These are phyloP conservation scores for Axea sp. DNA, from an alignment of 2,888 invertebrate species.

Conservation along the genomic window DNA sequence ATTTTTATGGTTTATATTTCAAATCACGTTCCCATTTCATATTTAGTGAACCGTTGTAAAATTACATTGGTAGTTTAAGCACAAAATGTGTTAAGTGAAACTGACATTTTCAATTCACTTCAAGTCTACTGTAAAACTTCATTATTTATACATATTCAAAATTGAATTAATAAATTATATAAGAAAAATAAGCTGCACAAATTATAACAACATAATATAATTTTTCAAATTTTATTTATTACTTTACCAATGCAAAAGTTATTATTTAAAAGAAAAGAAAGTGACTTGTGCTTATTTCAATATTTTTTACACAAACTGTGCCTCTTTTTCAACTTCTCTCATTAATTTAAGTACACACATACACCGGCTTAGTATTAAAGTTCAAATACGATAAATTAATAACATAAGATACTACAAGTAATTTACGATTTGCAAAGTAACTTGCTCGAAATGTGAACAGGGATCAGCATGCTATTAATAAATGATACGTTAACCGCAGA, in stretches of 20 bases:
- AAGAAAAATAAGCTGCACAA: no score
- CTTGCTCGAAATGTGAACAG: slow-evolving; percentile 27
- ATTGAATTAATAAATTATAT: no score
- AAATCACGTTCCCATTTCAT: slow-evolving; percentile 28
- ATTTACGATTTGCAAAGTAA: slow-evolving; percentile 28
- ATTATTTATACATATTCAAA: not conserved
- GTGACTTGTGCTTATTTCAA: no score
- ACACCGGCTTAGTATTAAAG: not conserved
- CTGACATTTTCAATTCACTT: not conserved
- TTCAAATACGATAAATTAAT: slow-evolving; percentile 11
- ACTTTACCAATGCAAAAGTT: no score
- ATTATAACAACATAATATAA: no score
- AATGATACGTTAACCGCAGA: slow-evolving; percentile 31
- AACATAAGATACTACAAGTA: slow-evolving; percentile 1
- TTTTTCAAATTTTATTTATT: no score
- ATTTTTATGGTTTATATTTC: slow-evolving; percentile 11
- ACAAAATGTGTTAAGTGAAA: not conserved
- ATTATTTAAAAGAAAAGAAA: no score
- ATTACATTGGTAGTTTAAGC: not conserved
- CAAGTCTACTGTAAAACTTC: no score
- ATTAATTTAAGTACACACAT: not conserved
- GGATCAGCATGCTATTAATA: slow-evolving; percentile 28
- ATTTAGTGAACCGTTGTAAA: slow-evolving; percentile 15
- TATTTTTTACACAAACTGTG: not conserved
- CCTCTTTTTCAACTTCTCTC: not conserved